Conservation (phyloP, 2,888 invertebrate species). For the Dichetophora obliterata region DNA sequence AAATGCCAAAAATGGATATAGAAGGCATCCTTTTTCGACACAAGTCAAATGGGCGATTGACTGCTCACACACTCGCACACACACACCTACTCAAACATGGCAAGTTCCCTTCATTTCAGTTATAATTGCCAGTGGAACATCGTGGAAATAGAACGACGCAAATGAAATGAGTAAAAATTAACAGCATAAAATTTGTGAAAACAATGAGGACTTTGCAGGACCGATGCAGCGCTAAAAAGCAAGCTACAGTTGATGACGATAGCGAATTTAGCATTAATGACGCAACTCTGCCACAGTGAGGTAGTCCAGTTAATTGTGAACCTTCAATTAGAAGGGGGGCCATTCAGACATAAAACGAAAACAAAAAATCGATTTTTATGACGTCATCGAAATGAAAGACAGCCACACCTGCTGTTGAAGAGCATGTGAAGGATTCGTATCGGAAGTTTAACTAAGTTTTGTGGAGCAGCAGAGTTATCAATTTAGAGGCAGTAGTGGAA, state of each 20-base stretch:
- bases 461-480: no score
- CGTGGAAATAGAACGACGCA: constrained; percentile 52
- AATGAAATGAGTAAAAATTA: constrained; percentile 20
- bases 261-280: constrained; percentile 12
- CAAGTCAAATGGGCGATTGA: neutral
- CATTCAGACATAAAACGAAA: neutral
- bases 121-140: constrained; percentile 51
- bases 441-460: no score
- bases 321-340: constrained; percentile 10
- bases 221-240: neutral
- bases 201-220: constrained; percentile 10
- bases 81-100: neutral
- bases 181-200: constrained; percentile 21
- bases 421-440: no score
- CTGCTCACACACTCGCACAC: neutral
- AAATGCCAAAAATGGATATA: neutral
- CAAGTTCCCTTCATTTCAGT: constrained; percentile 35
- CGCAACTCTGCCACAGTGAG: constrained; percentile 16
- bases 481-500: no score
- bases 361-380: no score
- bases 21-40: neutral
- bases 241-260: neutral
- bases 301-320: constrained; percentile 13
- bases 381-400: no score
- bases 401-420: constrained; percentile 7